These are phyloP conservation scores for Alloplasta piceator DNA, from an alignment of 2,888 invertebrate species.

Conservation along the genomic window DNA sequence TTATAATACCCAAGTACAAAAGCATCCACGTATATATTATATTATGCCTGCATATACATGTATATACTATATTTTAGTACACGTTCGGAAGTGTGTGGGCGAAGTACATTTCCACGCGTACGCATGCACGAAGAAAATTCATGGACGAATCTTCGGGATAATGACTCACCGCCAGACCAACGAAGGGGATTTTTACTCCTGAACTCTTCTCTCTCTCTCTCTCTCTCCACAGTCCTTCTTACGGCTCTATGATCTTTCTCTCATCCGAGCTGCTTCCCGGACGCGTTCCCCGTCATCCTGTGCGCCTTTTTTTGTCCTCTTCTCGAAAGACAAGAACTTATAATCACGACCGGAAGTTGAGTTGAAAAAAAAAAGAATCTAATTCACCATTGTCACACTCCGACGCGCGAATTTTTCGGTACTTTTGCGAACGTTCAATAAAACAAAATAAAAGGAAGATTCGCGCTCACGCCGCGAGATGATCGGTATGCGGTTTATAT, in stretches of 20 bases:
- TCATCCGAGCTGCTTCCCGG: constrained; percentile 1
- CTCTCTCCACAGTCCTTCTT: no score
- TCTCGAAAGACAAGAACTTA: background rate
- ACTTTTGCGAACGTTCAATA: background rate
- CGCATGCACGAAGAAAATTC: constrained; percentile 37
- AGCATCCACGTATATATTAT: no score
- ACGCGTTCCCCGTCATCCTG: background rate
- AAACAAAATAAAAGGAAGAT: background rate
- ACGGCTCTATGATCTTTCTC: background rate
- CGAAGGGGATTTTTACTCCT: constrained; percentile 59
- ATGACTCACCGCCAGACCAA: constrained; percentile 75
- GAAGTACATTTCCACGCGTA: constrained; percentile 25
- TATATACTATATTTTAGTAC: background rate
- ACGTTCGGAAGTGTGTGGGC: constrained; percentile 23
- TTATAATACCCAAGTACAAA: no score
- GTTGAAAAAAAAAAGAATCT: background rate
- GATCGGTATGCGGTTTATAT: background rate
- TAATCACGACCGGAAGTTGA: background rate
- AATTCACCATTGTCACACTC: background rate
- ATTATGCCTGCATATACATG: background rate
- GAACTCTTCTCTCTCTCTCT: constrained; percentile 4
- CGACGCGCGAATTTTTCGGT: background rate
- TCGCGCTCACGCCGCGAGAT: background rate
- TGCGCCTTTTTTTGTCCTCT: background rate
- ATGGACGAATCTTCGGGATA: constrained; percentile 69